These are phyloP conservation scores for Clunio marinus DNA, from an alignment of 2,888 invertebrate genomes.

Conservation along the genomic window DNA sequence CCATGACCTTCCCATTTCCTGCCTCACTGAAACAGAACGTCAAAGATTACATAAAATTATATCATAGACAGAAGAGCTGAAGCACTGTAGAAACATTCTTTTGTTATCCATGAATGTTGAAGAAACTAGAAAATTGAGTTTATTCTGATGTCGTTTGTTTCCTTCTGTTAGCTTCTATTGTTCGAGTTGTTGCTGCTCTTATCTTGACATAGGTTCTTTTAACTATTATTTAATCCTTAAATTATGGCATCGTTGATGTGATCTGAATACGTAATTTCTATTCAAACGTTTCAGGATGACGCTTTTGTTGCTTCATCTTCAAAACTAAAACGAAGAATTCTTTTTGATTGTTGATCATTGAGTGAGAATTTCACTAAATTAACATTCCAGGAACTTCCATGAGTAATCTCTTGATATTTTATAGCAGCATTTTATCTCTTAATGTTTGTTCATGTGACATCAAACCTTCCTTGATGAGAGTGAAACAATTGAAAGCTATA, in stretches of 20 bases:
- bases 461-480: neutral
- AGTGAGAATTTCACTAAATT: conserved; percentile 3
- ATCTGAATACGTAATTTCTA: conserved; percentile 8
- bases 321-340: no score
- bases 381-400: neutral
- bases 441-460: neutral
- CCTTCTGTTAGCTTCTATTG: conserved; percentile 13
- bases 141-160: conserved; percentile 21
- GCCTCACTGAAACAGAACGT: conserved; percentile 23
- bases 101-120: conserved; percentile 9
- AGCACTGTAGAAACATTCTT: conserved; percentile 28
- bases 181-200: conserved; percentile 9
- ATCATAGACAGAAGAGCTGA: conserved; percentile 18
- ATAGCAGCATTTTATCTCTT: neutral
- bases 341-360: neutral
- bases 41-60: conserved; percentile 19
- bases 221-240: conserved; percentile 28
- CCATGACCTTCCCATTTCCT: conserved; percentile 38
- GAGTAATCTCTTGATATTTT: no score
- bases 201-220: conserved; percentile 18
- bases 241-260: conserved; percentile 16
- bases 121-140: conserved; percentile 4
- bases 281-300: neutral
- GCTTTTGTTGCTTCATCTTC: neutral
- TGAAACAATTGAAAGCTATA: neutral